These are phyloP conservation scores for Tyto alba DNA, from an alignment of 2,113 vertebrate species.

Conservation along the genomic window DNA sequence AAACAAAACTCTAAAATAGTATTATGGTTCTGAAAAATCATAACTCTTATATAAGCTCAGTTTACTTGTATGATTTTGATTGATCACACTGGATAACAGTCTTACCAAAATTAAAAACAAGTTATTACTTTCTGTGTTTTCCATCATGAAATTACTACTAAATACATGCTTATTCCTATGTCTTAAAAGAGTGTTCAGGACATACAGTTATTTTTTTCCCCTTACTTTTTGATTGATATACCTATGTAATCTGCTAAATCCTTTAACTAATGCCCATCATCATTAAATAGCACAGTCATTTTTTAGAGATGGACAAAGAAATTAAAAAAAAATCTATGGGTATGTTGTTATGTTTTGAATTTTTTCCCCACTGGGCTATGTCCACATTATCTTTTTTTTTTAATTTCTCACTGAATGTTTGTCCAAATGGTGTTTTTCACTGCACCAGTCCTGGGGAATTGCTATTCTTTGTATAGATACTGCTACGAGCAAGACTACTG, in stretches of 20 bases:
- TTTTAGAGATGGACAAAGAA: background rate
- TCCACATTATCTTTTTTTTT: background rate
- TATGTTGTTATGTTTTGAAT: background rate
- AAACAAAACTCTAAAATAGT: background rate
- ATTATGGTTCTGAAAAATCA: background rate
- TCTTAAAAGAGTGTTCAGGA: slow-evolving; percentile 10
- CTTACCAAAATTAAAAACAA: background rate
- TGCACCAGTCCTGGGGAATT: background rate
- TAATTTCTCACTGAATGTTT: background rate
- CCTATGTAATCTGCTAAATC: slow-evolving; percentile 27
- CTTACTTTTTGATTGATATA: background rate
- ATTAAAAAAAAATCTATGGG: background rate
- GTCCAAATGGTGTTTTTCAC: background rate
- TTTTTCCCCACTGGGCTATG: background rate
- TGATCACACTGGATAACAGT: background rate
- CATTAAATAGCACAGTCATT: background rate
- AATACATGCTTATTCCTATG: slow-evolving; percentile 28
- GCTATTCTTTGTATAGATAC: background rate
- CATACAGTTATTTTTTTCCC: background rate
- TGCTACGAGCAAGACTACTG: background rate
- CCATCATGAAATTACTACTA: background rate
- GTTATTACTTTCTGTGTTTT: background rate
- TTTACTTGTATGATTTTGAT: background rate
- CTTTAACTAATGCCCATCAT: slow-evolving; percentile 15
- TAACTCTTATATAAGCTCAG: background rate